A percentile compares a stretch with the other conserved stretches of the same genome.
Conservation (phyloP, 2,888 invertebrate genomes). For the Eupithecia tripunctaria region DNA sequence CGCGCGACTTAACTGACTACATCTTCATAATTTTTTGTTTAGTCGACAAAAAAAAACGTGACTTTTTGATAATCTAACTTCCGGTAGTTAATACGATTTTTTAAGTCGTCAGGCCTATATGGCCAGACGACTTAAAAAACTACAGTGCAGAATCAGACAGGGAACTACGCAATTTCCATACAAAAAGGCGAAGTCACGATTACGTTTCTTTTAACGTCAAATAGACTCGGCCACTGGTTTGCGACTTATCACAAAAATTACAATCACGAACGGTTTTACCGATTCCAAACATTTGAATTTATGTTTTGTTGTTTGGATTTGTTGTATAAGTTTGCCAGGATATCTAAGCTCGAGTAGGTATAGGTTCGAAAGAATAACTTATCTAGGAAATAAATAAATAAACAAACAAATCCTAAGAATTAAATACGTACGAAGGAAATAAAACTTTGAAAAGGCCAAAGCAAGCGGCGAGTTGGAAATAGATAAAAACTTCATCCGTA, state of each 20-base stretch:
- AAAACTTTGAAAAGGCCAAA: slow-evolving; percentile 15
- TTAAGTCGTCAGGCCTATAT: too few species aligned
- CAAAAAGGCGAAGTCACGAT: too few species aligned
- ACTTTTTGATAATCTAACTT: too few species aligned
- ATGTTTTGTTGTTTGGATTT: neutral
- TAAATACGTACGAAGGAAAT: neutral
- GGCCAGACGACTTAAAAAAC: too few species aligned
- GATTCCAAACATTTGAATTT: neutral
- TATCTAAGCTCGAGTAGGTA: neutral
- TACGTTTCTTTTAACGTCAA: too few species aligned
- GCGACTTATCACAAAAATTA: neutral
- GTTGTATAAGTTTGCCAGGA: neutral
- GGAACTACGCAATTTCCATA: too few species aligned
- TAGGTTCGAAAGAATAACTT: neutral
- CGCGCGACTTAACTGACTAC: too few species aligned
- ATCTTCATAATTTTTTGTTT: too few species aligned
- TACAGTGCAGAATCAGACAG: too few species aligned
- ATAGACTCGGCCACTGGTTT: neutral
- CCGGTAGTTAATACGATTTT: too few species aligned
- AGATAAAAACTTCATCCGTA: slow-evolving; percentile 32
- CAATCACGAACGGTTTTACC: neutral
- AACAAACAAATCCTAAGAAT: neutral
- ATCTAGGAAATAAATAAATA: neutral
- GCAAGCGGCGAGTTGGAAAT: slow-evolving; percentile 20
- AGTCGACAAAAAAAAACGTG: too few species aligned